phyloP scores from a whole-genome alignment of 2,113 vertebrate species.

The Tonatia bakeri region DNA sequence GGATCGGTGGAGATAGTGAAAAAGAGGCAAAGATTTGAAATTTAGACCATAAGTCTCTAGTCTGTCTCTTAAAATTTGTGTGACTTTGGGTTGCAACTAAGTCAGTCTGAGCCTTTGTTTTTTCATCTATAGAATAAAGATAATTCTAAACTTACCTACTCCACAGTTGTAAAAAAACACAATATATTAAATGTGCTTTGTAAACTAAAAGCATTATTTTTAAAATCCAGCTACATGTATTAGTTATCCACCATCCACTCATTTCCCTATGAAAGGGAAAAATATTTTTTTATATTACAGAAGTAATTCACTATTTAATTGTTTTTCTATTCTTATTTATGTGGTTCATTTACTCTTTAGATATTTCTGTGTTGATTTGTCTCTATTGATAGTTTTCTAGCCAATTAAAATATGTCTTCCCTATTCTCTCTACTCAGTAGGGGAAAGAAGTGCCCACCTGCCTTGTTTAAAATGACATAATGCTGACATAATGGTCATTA shows the following conservation, averaged over 20 bases:
- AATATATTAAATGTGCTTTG: not conserved
- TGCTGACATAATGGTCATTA: not conserved
- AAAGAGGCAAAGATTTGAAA: not conserved
- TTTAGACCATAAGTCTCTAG: not conserved
- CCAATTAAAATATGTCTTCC: not conserved
- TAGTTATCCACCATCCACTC: not conserved
- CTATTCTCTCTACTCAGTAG: not conserved
- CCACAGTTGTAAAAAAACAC: not conserved
- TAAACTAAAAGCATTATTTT: not conserved
- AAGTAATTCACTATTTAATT: not conserved
- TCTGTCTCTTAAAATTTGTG: not conserved
- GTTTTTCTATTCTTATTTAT: not conserved
- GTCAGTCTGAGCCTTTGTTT: not conserved
- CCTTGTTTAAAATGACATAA: not conserved
- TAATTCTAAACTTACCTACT: not conserved
- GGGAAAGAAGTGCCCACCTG: not conserved
- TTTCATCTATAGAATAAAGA: not conserved
- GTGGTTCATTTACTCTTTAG: not conserved
- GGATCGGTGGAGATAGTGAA: not conserved
- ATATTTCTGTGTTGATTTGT: not conserved
- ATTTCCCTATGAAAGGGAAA: not conserved
- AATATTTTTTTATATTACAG: not conserved
- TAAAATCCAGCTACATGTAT: not conserved
- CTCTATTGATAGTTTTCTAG: not conserved
- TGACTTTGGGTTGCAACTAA: not conserved